These are phyloP conservation scores for Onychostruthus taczanowskii DNA, from an alignment of 2,113 vertebrate genomes.

Conservation along the genomic window DNA sequence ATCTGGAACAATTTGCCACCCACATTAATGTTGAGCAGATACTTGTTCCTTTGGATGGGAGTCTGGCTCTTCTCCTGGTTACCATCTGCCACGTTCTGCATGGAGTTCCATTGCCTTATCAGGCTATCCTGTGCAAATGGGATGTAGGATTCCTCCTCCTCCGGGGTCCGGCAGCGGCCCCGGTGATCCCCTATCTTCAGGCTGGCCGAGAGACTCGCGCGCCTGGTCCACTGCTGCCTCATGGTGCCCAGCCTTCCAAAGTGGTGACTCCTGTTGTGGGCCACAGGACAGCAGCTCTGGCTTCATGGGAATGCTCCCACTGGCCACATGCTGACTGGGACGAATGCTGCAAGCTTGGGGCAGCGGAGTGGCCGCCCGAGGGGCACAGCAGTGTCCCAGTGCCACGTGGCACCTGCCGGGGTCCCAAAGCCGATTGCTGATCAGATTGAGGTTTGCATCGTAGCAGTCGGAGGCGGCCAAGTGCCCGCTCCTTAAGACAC, in stretches of 20 bases:
- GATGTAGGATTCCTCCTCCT: slow-evolving; percentile 69
- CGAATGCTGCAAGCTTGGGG: accelerated
- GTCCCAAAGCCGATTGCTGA: slow-evolving; percentile 43
- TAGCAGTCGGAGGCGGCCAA: background rate
- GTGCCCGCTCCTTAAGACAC: slow-evolving; percentile 34
- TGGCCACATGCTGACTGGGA: accelerated
- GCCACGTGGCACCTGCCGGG: background rate
- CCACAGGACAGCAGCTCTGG: accelerated
- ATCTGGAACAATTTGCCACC: slow-evolving; percentile 84
- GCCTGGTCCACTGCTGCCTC: slow-evolving; percentile 56
- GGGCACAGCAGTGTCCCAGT: background rate
- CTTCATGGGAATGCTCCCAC: background rate
- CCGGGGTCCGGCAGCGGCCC: slow-evolving; percentile 11
- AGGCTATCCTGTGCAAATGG: slow-evolving; percentile 82
- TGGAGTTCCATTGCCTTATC: slow-evolving; percentile 84
- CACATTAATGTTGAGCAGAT: slow-evolving; percentile 81
- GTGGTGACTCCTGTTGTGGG: accelerated
- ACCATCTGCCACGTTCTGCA: slow-evolving; percentile 71
- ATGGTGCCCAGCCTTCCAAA: accelerated
- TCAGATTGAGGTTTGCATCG: background rate
- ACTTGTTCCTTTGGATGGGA: slow-evolving; percentile 43
- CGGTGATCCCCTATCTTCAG: slow-evolving; percentile 68
- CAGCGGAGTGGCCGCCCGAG: background rate
- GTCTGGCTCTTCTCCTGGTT: background rate
- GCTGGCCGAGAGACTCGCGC: slow-evolving; percentile 77